Percentiles rank a stretch among this genome's conserved stretches.
phyloP scores from a whole-genome alignment of 2,888 invertebrate species.

The Dicycla oo region DNA sequence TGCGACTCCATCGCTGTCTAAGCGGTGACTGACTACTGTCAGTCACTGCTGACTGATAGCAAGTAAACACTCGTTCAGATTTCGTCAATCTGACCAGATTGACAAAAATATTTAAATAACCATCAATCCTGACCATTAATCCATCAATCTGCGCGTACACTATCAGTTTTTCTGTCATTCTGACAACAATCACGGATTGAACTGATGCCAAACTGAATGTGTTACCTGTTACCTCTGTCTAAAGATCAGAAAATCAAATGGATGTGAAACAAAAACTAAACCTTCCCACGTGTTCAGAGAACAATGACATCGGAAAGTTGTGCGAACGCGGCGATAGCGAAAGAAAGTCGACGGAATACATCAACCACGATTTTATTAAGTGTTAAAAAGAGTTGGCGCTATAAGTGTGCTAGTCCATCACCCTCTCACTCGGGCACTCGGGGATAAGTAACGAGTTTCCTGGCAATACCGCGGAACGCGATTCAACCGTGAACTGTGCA shows the following conservation, averaged over 20 bases:
- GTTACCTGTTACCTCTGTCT: no score
- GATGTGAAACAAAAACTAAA: conserved; percentile 73
- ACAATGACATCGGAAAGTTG: conserved; percentile 86
- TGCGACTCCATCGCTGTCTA: no score
- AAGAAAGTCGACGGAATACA: conserved; percentile 79
- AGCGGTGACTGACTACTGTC: no score
- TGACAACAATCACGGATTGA: no score
- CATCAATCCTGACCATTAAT: no score
- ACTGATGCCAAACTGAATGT: no score
- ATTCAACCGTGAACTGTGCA: conserved; percentile 80
- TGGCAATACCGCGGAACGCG: conserved; percentile 79
- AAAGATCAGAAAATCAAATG: conserved; percentile 54
- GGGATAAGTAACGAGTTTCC: conserved; percentile 74
- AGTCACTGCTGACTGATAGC: no score
- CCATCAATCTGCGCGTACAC: no score
- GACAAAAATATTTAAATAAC: no score
- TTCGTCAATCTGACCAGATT: no score
- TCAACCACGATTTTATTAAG: conserved; percentile 62
- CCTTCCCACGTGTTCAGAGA: conserved; percentile 76
- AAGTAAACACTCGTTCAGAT: no score
- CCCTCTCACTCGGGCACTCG: conserved; percentile 54
- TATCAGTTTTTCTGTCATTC: no score
- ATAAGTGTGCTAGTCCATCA: conserved; percentile 57
- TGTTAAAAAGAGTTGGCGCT: conserved; percentile 64
- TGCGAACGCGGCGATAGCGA: conserved; percentile 78